Evolutionary conservation across 2,888 invertebrate genomes (phyloP).

Genomic region (Omphaloscelis lunosa): DNA sequence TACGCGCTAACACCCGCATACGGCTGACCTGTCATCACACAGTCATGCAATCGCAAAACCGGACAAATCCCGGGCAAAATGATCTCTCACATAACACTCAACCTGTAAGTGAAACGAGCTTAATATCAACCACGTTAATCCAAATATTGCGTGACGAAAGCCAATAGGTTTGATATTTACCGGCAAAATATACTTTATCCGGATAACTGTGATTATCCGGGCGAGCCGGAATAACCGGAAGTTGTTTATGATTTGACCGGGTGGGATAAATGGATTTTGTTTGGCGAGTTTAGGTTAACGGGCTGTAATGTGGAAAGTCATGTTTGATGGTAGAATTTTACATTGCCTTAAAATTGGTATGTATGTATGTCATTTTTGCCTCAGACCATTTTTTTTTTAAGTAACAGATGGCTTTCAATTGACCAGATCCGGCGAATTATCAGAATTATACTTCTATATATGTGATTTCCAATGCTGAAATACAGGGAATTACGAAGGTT

Average conservation of each 20-base stretch:
- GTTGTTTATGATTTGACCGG: constrained; percentile 24
- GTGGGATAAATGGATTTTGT: constrained; percentile 18
- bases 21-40: not conserved
- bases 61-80: not conserved
- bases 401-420: not conserved
- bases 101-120: not conserved
- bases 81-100: not conserved
- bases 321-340: not conserved
- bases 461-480: not conserved
- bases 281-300: constrained; percentile 4
- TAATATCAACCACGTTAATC: constrained; percentile 23
- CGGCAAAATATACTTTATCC: constrained; percentile 19
- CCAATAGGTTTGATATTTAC: constrained; percentile 45
- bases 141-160: constrained; percentile 33
- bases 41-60: not conserved
- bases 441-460: not conserved
- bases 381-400: not conserved
- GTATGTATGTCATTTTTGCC: not conserved
- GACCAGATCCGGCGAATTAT: not conserved
- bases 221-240: constrained; percentile 3
- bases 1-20: not conserved
- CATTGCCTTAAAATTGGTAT: not conserved
- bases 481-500: not conserved
- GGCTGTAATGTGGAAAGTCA: not conserved
- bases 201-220: constrained; percentile 40